Base-by-base conservation (phyloP, 2,113 vertebrate species). In the Jaculus jaculus region DNA sequence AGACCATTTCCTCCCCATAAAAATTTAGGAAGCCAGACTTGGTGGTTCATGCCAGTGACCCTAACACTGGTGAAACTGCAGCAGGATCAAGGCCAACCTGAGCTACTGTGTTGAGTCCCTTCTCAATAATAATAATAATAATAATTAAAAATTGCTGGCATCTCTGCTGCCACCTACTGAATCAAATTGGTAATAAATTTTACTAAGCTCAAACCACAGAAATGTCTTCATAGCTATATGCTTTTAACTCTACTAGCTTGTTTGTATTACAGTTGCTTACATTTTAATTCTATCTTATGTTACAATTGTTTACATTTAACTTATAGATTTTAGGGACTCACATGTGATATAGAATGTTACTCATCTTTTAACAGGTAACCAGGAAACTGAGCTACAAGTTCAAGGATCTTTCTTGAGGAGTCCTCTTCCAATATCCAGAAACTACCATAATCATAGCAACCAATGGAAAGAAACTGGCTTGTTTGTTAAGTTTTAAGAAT, bases 101-200 rank as follows among this genome's bases (percentile, higher is more conserved):
- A 21, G 63, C 63, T n/a, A 6, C 30, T 58, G 2, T 23, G 63
- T n/a, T n/a, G 32, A 63, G 15, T 26, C 34, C 18, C 3, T 63
- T 61, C 79, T 82, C 24, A 66, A 82, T 4, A 39, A 82, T 12
- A 82, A 61, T 18, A 8, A 61, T 9, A 61, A 61, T 18, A 61
- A 47, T n/a, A 47, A 47, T 47, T n/a, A n/a, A 47, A 47, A 47
- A 47, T 77, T 66, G 69, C 26, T 72, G 61, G 42, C 54, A 71
- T 77, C 63, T 92, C 61, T 95, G 34, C 77, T 0, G 86, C 92
- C 77, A 65, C 28, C 92, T 96, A 61, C 60, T 37, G 77, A 81
- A 7, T 37, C 2, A 73, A 83, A 42, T 10, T 23, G 61, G 37
- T 75, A 93, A 60, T 42, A 51, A 5, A 73, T 51, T 68, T 54